Conservation (phyloP, 1,140 invertebrate species). For the Heterodera schachtii region DNA sequence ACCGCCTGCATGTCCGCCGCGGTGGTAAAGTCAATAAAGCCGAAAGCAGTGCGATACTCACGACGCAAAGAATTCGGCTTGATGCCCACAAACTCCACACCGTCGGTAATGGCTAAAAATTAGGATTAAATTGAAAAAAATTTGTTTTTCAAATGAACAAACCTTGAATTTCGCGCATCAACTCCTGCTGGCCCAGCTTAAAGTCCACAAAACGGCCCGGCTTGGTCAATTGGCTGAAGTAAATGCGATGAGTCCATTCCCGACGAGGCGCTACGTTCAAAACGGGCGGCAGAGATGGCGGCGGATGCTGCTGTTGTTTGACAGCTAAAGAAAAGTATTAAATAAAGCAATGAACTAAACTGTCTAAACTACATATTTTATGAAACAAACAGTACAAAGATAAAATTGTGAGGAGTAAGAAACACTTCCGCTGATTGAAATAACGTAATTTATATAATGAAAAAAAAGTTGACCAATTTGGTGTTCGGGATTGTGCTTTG, state of each 20-base stretch:
- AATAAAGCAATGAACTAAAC: too few species aligned
- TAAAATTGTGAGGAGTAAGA: too few species aligned
- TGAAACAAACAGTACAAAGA: too few species aligned
- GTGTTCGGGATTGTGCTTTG: not conserved
- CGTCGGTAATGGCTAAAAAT: constrained; percentile 15
- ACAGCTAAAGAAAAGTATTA: not conserved
- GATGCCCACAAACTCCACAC: constrained; percentile 29
- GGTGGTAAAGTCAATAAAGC: constrained; percentile 29
- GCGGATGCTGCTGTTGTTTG: not conserved
- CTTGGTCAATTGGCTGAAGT: constrained; percentile 22
- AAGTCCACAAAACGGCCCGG: constrained; percentile 19
- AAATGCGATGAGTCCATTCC: constrained; percentile 26
- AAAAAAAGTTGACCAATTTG: not conserved
- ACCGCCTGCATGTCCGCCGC: constrained; percentile 15
- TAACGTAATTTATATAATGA: too few species aligned
- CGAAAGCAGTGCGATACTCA: constrained; percentile 20
- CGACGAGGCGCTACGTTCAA: constrained; percentile 16
- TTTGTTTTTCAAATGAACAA: not conserved
- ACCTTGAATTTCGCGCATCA: constrained; percentile 26
- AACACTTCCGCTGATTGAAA: too few species aligned
- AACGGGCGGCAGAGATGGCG: not conserved
- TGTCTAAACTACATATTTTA: too few species aligned
- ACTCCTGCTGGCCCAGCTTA: constrained; percentile 12
- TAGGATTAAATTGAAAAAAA: not conserved
- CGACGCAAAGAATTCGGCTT: constrained; percentile 22